Percentiles rank a stretch among this genome's conserved stretches.
phyloP scores from a whole-genome alignment of 2,888 invertebrate genomes.

The Xestia sexstrigata region DNA sequence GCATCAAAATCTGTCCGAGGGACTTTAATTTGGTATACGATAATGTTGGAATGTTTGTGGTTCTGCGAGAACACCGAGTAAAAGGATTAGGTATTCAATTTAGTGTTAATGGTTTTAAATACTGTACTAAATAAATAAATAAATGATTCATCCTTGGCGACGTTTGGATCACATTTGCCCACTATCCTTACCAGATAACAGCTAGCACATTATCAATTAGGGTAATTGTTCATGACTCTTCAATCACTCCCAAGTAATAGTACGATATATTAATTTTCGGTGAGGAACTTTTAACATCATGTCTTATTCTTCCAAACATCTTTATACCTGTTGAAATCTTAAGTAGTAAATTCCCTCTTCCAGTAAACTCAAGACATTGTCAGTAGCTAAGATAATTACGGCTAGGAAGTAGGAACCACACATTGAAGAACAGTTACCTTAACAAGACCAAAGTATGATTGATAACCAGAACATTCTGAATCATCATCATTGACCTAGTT shows the following conservation, averaged over 20 bases:
- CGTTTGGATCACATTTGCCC: no score
- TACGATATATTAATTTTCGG: background rate
- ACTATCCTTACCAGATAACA: background rate
- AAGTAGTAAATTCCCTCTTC: slow-evolving; percentile 1
- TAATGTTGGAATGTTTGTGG: no score
- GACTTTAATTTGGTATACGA: no score
- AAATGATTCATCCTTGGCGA: no score
- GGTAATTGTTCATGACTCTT: background rate
- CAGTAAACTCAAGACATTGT: slow-evolving; percentile 23
- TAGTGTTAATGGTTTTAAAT: no score
- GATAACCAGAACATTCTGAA: slow-evolving; percentile 43
- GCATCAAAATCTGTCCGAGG: no score
- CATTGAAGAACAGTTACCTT: slow-evolving; percentile 39
- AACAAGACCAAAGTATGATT: slow-evolving; percentile 49
- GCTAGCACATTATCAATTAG: background rate
- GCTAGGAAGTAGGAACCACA: slow-evolving; percentile 39
- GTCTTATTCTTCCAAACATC: background rate
- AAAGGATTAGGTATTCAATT: no score
- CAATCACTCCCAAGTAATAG: background rate
- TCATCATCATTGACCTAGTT: slow-evolving; percentile 28
- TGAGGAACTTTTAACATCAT: background rate
- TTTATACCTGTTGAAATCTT: background rate
- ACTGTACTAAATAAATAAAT: no score
- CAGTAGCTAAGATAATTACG: background rate
- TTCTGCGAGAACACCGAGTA: no score